Evolutionary conservation across 2,888 invertebrate species (phyloP).

Genomic region (Hemistola chrysoprasaria): DNA sequence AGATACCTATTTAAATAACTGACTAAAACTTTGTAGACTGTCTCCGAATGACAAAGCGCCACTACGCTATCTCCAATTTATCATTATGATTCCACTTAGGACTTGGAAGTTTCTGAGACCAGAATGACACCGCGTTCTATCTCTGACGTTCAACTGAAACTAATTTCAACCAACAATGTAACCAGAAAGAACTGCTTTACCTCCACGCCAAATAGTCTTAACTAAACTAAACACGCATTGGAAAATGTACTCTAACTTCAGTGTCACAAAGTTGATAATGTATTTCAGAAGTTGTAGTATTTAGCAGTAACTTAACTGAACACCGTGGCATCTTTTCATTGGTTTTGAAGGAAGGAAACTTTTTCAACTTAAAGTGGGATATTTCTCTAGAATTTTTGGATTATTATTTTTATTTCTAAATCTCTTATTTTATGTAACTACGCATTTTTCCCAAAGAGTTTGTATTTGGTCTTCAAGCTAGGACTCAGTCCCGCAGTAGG

Average conservation of each 20-base stretch:
- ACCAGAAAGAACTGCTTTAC: slow-evolving; percentile 38
- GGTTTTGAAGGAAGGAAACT: slow-evolving; percentile 46
- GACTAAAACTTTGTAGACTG: slow-evolving; percentile 14
- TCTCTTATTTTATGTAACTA: too few species aligned
- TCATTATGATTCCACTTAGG: slow-evolving; percentile 19
- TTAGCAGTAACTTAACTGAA: slow-evolving; percentile 30
- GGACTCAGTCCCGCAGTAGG: too few species aligned
- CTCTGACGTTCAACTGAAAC: slow-evolving; percentile 61
- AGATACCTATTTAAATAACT: too few species aligned
- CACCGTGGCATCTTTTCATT: slow-evolving; percentile 57
- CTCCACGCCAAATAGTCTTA: slow-evolving; percentile 24
- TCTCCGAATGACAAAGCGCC: slow-evolving; percentile 14
- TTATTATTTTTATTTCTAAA: too few species aligned
- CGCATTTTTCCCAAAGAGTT: too few species aligned
- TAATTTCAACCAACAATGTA: slow-evolving; percentile 64
- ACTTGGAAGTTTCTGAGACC: slow-evolving; percentile 32
- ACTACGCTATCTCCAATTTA: slow-evolving; percentile 20
- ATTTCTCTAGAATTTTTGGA: slow-evolving; percentile 10
- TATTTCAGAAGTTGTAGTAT: slow-evolving; percentile 11
- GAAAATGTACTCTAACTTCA: slow-evolving; percentile 33
- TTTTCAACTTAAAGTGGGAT: slow-evolving; percentile 32
- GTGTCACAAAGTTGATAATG: slow-evolving; percentile 30
- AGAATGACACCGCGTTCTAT: slow-evolving; percentile 38
- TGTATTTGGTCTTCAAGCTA: too few species aligned
- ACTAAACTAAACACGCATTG: slow-evolving; percentile 8